Percentiles rank a stretch among this genome's conserved stretches.
These are phyloP conservation scores for Microcebus lehilahytsara DNA, from an alignment of 2,113 vertebrate species.

Conservation along the genomic window DNA sequence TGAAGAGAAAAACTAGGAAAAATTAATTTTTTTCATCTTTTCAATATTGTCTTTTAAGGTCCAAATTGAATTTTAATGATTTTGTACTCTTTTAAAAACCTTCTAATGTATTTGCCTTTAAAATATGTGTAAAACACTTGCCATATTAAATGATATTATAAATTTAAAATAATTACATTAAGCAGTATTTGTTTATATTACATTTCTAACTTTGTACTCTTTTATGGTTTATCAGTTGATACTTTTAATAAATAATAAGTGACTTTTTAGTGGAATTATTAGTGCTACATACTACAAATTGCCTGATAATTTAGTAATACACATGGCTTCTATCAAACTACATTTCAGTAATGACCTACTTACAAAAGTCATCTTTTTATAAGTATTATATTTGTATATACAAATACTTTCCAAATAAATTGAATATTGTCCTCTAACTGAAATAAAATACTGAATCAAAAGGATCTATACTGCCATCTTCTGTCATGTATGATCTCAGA, in stretches of 20 bases:
- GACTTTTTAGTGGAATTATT: background rate
- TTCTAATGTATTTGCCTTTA: background rate
- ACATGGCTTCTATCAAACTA: background rate
- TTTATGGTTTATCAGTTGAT: background rate
- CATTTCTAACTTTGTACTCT: background rate
- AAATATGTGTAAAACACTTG: background rate
- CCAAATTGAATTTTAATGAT: background rate
- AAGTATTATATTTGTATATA: background rate
- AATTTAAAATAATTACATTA: background rate
- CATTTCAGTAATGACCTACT: background rate
- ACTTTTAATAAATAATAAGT: background rate
- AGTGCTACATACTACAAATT: background rate
- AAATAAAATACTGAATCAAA: background rate
- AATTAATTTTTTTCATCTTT: background rate
- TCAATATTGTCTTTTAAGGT: background rate
- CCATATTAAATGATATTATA: background rate
- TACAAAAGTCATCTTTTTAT: background rate
- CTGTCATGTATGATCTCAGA: background rate
- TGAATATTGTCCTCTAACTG: background rate
- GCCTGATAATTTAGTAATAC: background rate
- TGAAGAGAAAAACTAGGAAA: background rate
- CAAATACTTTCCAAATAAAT: background rate
- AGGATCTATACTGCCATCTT: background rate
- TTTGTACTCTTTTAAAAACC: background rate
- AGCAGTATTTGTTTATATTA: background rate